A percentile compares a stretch with the other conserved stretches of the same genome.
Conservation (phyloP, 2,888 invertebrate genomes). For the Hydraecia micacea region DNA sequence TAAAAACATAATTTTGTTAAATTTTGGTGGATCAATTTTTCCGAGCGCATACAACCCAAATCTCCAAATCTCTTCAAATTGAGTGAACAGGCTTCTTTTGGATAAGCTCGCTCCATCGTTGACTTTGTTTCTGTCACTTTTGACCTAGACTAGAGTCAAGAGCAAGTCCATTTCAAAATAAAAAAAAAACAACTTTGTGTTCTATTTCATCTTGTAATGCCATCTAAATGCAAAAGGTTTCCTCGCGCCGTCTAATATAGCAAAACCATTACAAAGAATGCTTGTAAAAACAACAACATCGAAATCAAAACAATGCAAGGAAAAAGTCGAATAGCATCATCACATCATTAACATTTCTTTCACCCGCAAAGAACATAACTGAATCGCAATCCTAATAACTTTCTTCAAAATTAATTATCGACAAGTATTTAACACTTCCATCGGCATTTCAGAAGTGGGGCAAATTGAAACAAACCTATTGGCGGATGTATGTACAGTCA, state of each 20-base stretch:
- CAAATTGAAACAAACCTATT: constrained; percentile 35
- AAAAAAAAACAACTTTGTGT: background rate
- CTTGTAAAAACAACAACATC: constrained; percentile 5
- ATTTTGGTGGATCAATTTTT: no score
- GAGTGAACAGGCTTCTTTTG: no score
- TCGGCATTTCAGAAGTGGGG: constrained; percentile 57
- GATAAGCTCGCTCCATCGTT: no score
- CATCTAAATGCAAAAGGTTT: background rate
- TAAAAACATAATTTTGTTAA: no score
- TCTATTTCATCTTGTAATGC: background rate
- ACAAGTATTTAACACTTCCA: constrained; percentile 58
- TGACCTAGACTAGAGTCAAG: no score
- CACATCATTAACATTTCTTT: constrained; percentile 48
- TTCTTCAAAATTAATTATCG: constrained; percentile 61
- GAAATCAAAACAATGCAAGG: constrained; percentile 18
- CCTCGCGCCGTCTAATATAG: background rate
- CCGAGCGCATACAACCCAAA: no score
- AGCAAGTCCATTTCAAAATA: no score
- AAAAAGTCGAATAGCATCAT: constrained; percentile 21
- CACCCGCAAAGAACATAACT: constrained; percentile 28
- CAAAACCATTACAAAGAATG: constrained; percentile 20
- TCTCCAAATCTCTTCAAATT: no score
- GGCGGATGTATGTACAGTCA: constrained; percentile 28
- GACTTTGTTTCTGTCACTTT: no score
- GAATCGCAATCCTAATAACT: constrained; percentile 53